These are phyloP conservation scores for Crotalus helleri DNA, from an alignment of 2,113 vertebrate genomes.

Conservation along the genomic window DNA sequence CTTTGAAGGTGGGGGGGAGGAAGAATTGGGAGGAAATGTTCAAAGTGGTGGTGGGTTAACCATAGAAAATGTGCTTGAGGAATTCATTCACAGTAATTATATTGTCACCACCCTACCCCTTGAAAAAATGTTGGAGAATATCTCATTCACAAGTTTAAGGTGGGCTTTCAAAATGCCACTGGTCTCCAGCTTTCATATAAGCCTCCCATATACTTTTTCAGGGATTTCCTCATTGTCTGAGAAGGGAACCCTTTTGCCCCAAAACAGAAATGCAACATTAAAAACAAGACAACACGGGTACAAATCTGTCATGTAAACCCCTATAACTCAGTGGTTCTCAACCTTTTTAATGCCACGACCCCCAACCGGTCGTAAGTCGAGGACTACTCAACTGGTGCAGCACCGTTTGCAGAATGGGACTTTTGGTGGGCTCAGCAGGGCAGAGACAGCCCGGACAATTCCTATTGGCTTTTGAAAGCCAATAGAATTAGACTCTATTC, in stretches of 20 bases:
- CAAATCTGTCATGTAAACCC: neutral
- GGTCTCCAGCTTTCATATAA: neutral
- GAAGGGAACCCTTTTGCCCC: neutral
- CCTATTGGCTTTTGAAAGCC: too few relatives aligned
- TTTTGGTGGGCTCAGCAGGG: too few relatives aligned
- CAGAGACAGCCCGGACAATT: too few relatives aligned
- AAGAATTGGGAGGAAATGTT: neutral
- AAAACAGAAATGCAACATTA: neutral
- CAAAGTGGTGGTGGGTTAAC: neutral
- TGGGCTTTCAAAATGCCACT: neutral
- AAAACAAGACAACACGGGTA: neutral
- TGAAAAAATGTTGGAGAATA: neutral
- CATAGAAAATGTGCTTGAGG: neutral
- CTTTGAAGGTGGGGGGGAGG: neutral
- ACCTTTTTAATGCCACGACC: too few relatives aligned
- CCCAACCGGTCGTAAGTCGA: too few relatives aligned
- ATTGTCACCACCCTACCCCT: neutral
- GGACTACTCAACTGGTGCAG: too few relatives aligned
- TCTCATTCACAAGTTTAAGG: neutral
- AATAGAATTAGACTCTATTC: too few relatives aligned
- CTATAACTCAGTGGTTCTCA: neutral
- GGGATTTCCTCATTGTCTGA: neutral
- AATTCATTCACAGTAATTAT: neutral
- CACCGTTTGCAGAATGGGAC: too few relatives aligned
- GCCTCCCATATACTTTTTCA: neutral